Conservation (phyloP, 2,113 vertebrate species). For the Crotophaga sulcirostris region DNA sequence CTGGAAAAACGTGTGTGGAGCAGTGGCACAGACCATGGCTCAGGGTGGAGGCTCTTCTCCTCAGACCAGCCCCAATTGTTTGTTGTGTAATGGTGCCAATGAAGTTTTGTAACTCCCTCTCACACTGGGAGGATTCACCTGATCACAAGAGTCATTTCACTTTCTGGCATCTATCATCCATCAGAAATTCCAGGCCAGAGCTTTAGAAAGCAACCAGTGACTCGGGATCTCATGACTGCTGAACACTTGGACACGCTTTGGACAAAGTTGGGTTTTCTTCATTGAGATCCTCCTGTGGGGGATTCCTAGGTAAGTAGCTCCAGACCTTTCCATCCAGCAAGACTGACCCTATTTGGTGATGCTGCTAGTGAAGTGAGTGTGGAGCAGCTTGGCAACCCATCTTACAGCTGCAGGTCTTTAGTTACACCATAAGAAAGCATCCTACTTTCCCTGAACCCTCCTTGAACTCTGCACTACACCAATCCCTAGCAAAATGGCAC, state of each 20-base stretch:
- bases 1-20: not conserved
- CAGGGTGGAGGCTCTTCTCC: slow-evolving; percentile 33
- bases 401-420: not conserved
- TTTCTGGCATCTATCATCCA: slow-evolving; percentile 27
- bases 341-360: not conserved
- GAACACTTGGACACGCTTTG: not conserved
- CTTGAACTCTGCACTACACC: not conserved
- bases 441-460: not conserved
- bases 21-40: not conserved
- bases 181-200: slow-evolving; percentile 44
- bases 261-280: not conserved
- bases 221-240: slow-evolving; percentile 8
- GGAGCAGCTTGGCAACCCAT: not conserved
- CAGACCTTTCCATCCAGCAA: not conserved
- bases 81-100: slow-evolving; percentile 32
- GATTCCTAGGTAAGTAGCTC: not conserved
- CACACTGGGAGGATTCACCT: slow-evolving; percentile 2
- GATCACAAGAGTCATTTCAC: slow-evolving; percentile 45
- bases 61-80: not conserved
- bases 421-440: not conserved
- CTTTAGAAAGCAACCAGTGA: slow-evolving; percentile 10
- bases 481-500: slow-evolving; percentile 47
- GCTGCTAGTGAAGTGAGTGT: not conserved
- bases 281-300: not conserved
- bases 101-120: slow-evolving; percentile 28